Conservation (phyloP, 2,113 vertebrate species). For the Tragelaphus imberbis region DNA sequence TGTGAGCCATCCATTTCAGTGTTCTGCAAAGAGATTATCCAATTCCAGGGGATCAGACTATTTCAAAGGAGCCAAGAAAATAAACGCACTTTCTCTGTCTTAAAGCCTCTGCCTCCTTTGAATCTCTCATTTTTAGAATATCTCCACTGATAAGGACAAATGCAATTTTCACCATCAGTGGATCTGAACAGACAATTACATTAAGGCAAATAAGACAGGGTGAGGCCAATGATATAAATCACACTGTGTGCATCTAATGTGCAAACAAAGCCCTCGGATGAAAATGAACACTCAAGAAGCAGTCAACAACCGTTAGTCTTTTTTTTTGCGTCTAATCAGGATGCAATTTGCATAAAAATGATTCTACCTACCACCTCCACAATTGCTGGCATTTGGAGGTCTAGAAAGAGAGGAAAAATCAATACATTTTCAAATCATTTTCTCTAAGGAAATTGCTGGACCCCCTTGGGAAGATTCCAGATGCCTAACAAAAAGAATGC, state of each 20-base stretch:
- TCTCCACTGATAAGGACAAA: constrained; percentile 64
- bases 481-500: not conserved
- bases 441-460: not conserved
- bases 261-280: constrained; percentile 48
- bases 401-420: not conserved
- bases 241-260: constrained; percentile 35
- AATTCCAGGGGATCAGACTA: constrained; percentile 10
- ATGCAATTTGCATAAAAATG: constrained; percentile 44
- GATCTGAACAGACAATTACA: constrained; percentile 72
- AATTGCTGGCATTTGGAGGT: not conserved
- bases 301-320: not conserved
- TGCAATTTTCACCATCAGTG: constrained; percentile 74
- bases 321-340: constrained; percentile 13
- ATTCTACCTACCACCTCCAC: constrained; percentile 30
- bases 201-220: constrained; percentile 66
- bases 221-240: constrained; percentile 53
- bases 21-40: constrained; percentile 34
- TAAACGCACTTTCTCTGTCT: constrained; percentile 37
- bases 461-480: not conserved
- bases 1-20: not conserved
- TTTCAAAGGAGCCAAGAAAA: constrained; percentile 38
- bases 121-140: constrained; percentile 50
- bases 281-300: constrained; percentile 53
- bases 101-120: constrained; percentile 47
- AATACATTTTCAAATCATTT: not conserved